Evolutionary conservation across 2,113 vertebrate genomes (phyloP).

Genomic region (Alectura lathami): DNA sequence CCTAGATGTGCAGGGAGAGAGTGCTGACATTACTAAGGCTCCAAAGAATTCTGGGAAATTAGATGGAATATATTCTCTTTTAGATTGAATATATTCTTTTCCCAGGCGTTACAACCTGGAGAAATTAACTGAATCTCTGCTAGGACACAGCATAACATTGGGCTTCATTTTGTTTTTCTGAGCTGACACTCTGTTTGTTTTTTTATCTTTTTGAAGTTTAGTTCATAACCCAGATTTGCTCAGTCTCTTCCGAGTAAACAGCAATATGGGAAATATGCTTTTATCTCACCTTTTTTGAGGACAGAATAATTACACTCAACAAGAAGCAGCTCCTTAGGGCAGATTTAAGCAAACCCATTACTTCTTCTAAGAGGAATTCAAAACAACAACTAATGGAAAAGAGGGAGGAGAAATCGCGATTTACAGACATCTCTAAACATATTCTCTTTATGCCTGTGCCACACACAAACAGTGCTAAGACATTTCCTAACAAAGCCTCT

Average conservation of each 20-base stretch:
- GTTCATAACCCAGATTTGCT: not conserved
- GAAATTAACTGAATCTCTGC: not conserved
- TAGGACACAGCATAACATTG: not conserved
- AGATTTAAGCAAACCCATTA: constrained; percentile 31
- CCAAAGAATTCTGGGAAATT: not conserved
- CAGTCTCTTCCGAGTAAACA: not conserved
- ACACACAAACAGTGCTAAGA: not conserved
- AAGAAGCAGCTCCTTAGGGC: constrained; percentile 20
- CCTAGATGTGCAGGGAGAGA: not conserved
- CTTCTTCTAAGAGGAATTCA: constrained; percentile 14
- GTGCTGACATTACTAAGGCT: not conserved
- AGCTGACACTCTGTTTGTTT: not conserved
- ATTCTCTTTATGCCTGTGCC: not conserved
- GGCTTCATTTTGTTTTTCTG: not conserved
- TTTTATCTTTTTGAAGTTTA: not conserved
- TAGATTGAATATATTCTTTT: not conserved
- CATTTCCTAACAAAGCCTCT: not conserved
- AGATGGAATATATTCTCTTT: not conserved
- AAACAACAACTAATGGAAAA: not conserved
- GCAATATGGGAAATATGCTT: not conserved
- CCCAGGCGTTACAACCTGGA: not conserved
- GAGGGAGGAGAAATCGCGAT: not conserved
- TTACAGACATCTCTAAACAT: not conserved
- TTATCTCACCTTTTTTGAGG: not conserved
- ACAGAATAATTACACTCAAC: not conserved